Conservation (phyloP, 92 coral and sea anemone genomes). For the Scolanthus callimorphus region DNA sequence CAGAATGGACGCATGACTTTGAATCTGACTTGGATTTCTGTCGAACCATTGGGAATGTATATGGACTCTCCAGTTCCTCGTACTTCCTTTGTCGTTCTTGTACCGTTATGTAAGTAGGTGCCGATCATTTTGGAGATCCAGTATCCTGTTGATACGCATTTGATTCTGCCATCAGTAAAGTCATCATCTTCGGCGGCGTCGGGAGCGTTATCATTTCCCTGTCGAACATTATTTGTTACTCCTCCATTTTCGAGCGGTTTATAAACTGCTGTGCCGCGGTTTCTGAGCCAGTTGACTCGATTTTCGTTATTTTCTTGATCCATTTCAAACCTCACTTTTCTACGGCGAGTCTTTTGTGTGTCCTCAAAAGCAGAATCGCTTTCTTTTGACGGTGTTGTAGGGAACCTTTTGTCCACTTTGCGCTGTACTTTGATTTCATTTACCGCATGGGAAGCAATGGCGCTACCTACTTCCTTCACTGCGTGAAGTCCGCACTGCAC, state of each 20-base stretch:
- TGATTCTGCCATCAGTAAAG: constrained; percentile 8
- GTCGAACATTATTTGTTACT: neutral
- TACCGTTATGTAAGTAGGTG: constrained; percentile 1
- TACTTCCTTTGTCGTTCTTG: constrained; percentile 4
- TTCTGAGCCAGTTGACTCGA: neutral
- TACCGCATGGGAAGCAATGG: constrained; percentile 4
- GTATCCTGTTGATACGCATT: constrained; percentile 18
- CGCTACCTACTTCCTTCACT: neutral
- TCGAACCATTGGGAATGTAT: constrained; percentile 7
- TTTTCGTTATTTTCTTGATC: neutral
- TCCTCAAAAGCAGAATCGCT: neutral
- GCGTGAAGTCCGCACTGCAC: neutral
- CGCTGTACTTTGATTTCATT: neutral
- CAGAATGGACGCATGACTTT: neutral
- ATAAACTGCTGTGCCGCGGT: neutral
- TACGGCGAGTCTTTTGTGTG: neutral
- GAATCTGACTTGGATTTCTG: neutral
- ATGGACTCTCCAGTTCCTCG: constrained; percentile 18
- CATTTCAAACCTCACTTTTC: neutral
- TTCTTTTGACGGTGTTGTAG: neutral
- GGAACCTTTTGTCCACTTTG: neutral
- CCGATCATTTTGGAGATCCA: constrained; percentile 47
- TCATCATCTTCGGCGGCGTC: neutral
- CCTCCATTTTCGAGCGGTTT: neutral
- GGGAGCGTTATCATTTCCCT: neutral